phyloP scores from a whole-genome alignment of 2,888 invertebrate species.

The Drosophila mayaguana region DNA sequence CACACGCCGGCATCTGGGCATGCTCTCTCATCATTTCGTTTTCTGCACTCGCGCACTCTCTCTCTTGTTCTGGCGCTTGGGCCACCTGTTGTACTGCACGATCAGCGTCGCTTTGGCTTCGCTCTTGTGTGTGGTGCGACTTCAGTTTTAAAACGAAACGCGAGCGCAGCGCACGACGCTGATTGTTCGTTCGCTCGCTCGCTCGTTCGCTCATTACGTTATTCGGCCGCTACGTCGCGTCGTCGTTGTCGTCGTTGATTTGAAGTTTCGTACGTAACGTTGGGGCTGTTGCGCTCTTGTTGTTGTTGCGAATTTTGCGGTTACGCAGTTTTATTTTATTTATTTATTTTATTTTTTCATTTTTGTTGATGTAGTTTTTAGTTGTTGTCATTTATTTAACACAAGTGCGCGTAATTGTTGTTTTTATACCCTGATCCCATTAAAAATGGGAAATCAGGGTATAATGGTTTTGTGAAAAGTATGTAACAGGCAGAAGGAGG shows the following conservation, averaged over 20 bases:
- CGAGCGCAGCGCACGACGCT: constrained; percentile 57
- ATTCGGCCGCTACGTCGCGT: constrained; percentile 20
- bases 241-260: constrained; percentile 35
- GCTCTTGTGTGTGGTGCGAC: constrained; percentile 18
- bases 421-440: no score
- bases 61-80: constrained; percentile 3
- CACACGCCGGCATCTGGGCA: constrained; percentile 10
- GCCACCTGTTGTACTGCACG: constrained; percentile 48
- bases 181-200: constrained; percentile 48
- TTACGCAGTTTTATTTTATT: constrained; percentile 33
- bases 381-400: constrained; percentile 44
- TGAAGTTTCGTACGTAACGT: constrained; percentile 21
- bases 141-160: constrained; percentile 65
- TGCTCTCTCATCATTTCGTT: constrained; percentile 1
- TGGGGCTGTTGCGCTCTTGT: constrained; percentile 24
- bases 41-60: constrained; percentile 5
- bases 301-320: constrained; percentile 30
- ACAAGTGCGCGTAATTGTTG: constrained; percentile 43
- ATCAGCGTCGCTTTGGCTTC: constrained; percentile 29
- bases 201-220: constrained; percentile 28
- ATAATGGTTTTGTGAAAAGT: no score
- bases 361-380: constrained; percentile 30
- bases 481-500: no score
- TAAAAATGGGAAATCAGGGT: no score
- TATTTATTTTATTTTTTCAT: constrained; percentile 12